These are phyloP conservation scores for Eumacrocentrus americanus DNA, from an alignment of 2,888 invertebrate species.

Conservation along the genomic window DNA sequence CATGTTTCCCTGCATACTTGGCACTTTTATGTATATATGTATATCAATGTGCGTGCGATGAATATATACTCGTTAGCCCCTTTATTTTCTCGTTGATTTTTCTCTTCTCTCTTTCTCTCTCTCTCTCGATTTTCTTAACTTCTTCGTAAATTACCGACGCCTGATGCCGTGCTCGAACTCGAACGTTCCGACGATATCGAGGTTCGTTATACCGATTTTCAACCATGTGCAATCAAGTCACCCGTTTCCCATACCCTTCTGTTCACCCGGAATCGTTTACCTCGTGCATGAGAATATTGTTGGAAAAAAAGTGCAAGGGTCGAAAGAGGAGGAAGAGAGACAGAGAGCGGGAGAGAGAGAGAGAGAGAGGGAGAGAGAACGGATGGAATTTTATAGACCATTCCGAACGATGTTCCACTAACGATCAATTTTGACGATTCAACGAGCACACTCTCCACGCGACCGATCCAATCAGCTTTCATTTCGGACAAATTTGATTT, in stretches of 20 bases:
- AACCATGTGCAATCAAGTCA: conserved; percentile 25
- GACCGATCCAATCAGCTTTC: conserved; percentile 20
- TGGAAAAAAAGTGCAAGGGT: not conserved
- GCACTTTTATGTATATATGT: conserved; percentile 14
- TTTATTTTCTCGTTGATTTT: too few relatives aligned
- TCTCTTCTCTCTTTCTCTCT: not conserved
- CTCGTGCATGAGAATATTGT: conserved; percentile 14
- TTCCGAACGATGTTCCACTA: conserved; percentile 13
- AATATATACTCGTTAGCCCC: conserved; percentile 23
- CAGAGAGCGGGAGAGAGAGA: too few relatives aligned
- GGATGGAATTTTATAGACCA: conserved; percentile 7
- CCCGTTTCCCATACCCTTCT: not conserved
- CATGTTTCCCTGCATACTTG: conserved; percentile 3
- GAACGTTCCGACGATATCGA: conserved; percentile 13
- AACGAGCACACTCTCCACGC: conserved; percentile 10
- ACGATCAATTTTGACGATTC: conserved; percentile 22
- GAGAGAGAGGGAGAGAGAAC: too few relatives aligned
- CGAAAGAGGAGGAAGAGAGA: not conserved
- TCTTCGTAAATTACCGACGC: conserved; percentile 21
- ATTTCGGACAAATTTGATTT: not conserved
- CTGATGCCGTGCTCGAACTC: too few relatives aligned
- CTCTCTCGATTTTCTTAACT: conserved; percentile 16
- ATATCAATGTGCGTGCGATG: too few relatives aligned
- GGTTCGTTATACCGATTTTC: conserved; percentile 27
- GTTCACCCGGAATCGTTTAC: conserved; percentile 15